Base-by-base conservation (phyloP, 2,797 vertebrate species). In the Amniataba percoides region DNA sequence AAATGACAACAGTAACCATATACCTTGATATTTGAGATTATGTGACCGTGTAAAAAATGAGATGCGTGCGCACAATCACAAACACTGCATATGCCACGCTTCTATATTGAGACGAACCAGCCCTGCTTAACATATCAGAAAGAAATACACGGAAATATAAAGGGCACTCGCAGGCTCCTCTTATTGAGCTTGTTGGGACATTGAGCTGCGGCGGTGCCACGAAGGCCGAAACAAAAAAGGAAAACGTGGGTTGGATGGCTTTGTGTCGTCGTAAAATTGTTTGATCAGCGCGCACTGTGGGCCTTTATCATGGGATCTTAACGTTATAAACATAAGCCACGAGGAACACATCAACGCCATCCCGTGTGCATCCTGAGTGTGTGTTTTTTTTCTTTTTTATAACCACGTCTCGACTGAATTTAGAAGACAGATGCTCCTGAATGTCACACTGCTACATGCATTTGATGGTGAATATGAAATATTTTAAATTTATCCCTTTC, bases 11-110 rank as follows among this genome's bases (percentile, higher is more conserved):
- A 62, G 52, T 39, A 39, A 61, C 61, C 36, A 59, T 69, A 42
- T 21, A 74, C 55, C 51, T 74, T 83, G 55, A 82, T 87, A 86
- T 86, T 77, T 71, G 23, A 66, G 49, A 83, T 55, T 27, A 74
- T 73, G 43, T 40, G 40, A 69, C 34, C 55, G 40, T 48, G 27
- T 45, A 48, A 51, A 31, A 73, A 72, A 57, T 77, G 48, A 81
- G 57, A 51, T 42, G 27, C 9, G n/a, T 57, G 9, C 10, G 21
- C n/a, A 34, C 55, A 51, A 51, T 70, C 18, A 23, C 77, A 66
- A 63, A 40, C 9, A 19, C 36, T 3, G n/a, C 76, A 71, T 48
- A 59, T 57, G 78, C 23, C 45, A 18, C n/a, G 42, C 55, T 48
- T 78, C 64, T 70, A 69, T 83, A 77, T 77, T 72, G 70, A 80